Evolutionary conservation across 2,888 invertebrate genomes (phyloP).

Genomic region (Euplagia quadripunctaria): DNA sequence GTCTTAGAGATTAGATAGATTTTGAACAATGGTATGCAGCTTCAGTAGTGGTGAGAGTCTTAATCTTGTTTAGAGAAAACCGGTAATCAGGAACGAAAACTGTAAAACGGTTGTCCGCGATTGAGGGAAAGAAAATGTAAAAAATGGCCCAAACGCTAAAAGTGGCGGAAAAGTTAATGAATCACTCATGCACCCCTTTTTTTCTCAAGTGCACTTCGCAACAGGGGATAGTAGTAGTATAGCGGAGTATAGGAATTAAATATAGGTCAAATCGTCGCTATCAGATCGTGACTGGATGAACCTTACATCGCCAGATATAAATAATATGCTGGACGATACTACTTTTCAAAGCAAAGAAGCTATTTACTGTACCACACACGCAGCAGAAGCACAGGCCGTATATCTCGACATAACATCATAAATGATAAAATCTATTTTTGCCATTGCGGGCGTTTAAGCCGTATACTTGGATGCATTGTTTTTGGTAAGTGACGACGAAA

Average conservation of each 20-base stretch:
- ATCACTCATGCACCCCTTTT: not conserved
- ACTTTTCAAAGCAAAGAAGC: too few relatives aligned
- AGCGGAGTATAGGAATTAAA: not conserved
- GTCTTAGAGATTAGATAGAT: too few relatives aligned
- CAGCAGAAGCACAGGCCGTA: too few relatives aligned
- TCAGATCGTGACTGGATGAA: too few relatives aligned
- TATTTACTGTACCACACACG: too few relatives aligned
- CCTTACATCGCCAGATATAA: too few relatives aligned
- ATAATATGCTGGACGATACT: too few relatives aligned
- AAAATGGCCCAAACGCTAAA: not conserved
- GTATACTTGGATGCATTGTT: not conserved
- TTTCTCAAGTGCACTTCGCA: not conserved
- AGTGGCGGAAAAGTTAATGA: not conserved
- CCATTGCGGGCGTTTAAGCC: not conserved
- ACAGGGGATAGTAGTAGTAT: not conserved
- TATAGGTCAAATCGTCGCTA: not conserved
- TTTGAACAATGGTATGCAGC: not conserved
- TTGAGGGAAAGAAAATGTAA: not conserved
- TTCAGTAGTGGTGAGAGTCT: too few relatives aligned
- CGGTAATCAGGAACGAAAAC: not conserved
- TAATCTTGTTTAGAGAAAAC: too few relatives aligned
- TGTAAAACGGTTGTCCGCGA: not conserved
- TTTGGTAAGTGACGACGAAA: not conserved
- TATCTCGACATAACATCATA: too few relatives aligned
- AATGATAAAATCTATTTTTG: too few relatives aligned